A percentile compares a stretch with the other conserved stretches of the same genome.
Conservation (phyloP, 2,888 invertebrate genomes). For the Masnerella sp. region DNA sequence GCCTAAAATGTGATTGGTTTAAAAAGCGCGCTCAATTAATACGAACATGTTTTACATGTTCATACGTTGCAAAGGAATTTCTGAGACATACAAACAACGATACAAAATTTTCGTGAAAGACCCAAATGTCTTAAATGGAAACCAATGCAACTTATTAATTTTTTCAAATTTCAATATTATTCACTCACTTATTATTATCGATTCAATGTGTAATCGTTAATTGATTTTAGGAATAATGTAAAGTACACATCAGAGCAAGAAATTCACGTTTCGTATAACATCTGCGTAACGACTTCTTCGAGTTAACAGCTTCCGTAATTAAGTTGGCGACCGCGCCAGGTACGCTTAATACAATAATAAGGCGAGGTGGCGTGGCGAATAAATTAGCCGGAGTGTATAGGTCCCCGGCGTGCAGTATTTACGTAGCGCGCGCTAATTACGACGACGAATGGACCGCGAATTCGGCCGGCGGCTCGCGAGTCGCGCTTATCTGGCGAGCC, state of each 20-base stretch:
- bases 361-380: conserved; percentile 69
- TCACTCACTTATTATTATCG: too few relatives aligned
- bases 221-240: background rate
- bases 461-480: conserved; percentile 40
- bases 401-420: conserved; percentile 70
- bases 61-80: too few relatives aligned
- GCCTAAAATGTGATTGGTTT: too few relatives aligned
- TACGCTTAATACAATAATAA: conserved; percentile 70
- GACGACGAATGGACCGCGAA: conserved; percentile 69
- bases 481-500: conserved; percentile 47
- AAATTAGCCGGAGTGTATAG: conserved; percentile 66
- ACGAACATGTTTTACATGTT: too few relatives aligned
- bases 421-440: conserved; percentile 69
- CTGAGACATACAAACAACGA: too few relatives aligned
- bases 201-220: too few relatives aligned
- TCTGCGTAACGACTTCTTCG: conserved; percentile 59
- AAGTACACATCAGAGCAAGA: conserved; percentile 19
- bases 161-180: too few relatives aligned
- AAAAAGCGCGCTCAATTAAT: too few relatives aligned
- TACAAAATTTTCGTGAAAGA: too few relatives aligned
- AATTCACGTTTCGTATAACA: conserved; percentile 36
- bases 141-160: too few relatives aligned
- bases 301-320: conserved; percentile 65
- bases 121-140: too few relatives aligned
- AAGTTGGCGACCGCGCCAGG: conserved; percentile 61